A percentile compares a stretch with the other conserved stretches of the same genome.
phyloP scores from a whole-genome alignment of 2,113 vertebrate species.

The Pluvianellus socialis region DNA sequence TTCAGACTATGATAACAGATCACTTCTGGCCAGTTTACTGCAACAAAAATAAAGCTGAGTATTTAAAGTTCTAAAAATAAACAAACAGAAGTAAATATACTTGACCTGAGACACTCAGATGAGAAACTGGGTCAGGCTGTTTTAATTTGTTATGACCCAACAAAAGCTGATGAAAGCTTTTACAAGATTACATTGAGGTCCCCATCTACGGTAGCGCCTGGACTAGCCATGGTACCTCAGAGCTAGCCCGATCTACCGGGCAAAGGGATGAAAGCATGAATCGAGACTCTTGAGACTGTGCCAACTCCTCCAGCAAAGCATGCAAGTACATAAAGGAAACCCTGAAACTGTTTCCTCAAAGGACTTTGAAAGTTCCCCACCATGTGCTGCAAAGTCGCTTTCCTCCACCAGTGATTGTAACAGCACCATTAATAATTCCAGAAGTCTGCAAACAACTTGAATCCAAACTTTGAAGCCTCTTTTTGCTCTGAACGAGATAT shows the following conservation, averaged over 20 bases:
- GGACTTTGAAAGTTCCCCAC: neutral
- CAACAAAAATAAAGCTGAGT: conserved; percentile 59
- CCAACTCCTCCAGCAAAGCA: neutral
- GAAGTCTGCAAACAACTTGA: neutral
- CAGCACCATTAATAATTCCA: neutral
- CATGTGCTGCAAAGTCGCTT: fast-evolving
- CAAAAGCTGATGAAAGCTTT: conserved; percentile 56
- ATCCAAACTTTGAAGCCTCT: neutral
- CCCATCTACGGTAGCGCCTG: neutral
- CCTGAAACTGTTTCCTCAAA: neutral
- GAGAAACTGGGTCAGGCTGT: conserved; percentile 28
- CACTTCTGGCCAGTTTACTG: conserved; percentile 56
- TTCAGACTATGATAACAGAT: conserved; percentile 39
- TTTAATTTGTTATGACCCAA: conserved; percentile 46
- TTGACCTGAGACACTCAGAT: conserved; percentile 53
- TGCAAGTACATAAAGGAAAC: neutral
- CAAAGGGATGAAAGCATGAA: neutral
- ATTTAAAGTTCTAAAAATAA: conserved; percentile 65
- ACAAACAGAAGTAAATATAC: conserved; percentile 65
- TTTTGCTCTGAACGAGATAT: neutral
- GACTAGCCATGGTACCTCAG: neutral
- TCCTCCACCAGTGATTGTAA: neutral
- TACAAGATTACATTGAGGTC: neutral
- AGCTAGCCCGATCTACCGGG: neutral
- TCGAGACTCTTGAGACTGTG: neutral